Evolutionary conservation across 2,888 invertebrate genomes (phyloP).

Genomic region (Charanyca ferruginea): DNA sequence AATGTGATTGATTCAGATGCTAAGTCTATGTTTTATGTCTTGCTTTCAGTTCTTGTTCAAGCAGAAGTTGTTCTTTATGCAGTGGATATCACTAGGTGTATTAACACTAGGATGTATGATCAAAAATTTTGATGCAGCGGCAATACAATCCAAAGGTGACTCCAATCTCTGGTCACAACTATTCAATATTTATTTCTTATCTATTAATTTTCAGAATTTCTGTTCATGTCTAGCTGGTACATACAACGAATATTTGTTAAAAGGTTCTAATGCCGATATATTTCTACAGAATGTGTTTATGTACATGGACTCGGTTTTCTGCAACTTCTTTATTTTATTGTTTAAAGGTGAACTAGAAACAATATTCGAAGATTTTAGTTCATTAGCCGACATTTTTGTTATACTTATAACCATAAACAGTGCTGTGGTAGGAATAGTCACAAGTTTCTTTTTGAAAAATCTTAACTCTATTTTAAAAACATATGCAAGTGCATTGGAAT

Average conservation of each 20-base stretch:
- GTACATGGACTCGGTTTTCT: constrained; percentile 98
- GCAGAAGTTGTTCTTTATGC: constrained; percentile 94
- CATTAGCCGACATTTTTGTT: constrained; percentile 93
- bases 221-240: constrained; percentile 98
- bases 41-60: constrained; percentile 95
- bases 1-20: background rate
- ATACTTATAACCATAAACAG: constrained; percentile 96
- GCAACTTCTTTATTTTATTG: constrained; percentile 94
- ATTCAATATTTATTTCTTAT: constrained; percentile 92
- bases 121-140: constrained; percentile 93
- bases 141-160: constrained; percentile 77
- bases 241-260: constrained; percentile 98
- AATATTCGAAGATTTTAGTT: constrained; percentile 91
- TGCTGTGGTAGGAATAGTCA: constrained; percentile 97
- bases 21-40: constrained; percentile 15
- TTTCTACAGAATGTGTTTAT: constrained; percentile 98
- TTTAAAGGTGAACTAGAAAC: constrained; percentile 92
- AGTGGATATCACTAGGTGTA: constrained; percentile 97
- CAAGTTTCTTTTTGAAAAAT: constrained; percentile 97
- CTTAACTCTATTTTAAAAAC: constrained; percentile 98
- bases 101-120: constrained; percentile 97
- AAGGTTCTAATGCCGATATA: constrained; percentile 96
- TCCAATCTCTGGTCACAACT: constrained; percentile 81
- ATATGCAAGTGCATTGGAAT: constrained; percentile 98
- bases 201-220: constrained; percentile 95